Percentiles rank a stretch among this genome's conserved stretches.
Evolutionary conservation across 1,140 invertebrate genomes (phyloP).

Genomic region (Linepithema humile): DNA sequence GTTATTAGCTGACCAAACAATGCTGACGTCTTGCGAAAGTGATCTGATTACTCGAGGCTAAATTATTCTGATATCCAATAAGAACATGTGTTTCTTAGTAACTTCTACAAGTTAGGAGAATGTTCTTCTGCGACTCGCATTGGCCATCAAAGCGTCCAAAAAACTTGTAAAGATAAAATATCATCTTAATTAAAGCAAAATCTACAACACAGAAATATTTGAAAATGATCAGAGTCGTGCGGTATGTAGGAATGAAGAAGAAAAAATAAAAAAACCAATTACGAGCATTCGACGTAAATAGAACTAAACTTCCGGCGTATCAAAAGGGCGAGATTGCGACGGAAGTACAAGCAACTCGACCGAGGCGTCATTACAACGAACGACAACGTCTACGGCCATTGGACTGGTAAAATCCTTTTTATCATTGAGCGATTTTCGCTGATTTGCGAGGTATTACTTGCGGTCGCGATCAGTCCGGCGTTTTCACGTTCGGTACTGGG

Average conservation of each 20-base stretch:
- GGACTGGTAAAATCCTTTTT: constrained; percentile 63
- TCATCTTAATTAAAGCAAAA: too few relatives aligned
- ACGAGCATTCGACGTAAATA: background rate
- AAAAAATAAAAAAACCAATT: background rate
- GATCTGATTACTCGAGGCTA: too few relatives aligned
- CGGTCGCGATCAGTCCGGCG: background rate
- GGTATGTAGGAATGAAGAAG: too few relatives aligned
- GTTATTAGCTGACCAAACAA: too few relatives aligned
- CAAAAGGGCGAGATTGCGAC: background rate
- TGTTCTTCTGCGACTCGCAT: too few relatives aligned
- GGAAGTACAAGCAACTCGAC: constrained; percentile 39
- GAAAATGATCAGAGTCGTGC: too few relatives aligned
- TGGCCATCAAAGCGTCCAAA: too few relatives aligned
- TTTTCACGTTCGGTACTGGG: constrained; percentile 37
- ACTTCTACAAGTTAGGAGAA: too few relatives aligned
- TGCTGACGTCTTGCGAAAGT: background rate
- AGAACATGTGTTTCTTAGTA: too few relatives aligned
- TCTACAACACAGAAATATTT: too few relatives aligned
- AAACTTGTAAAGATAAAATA: too few relatives aligned
- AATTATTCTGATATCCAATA: too few relatives aligned
- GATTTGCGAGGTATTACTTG: constrained; percentile 64
- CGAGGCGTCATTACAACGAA: background rate
- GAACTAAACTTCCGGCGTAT: constrained; percentile 31
- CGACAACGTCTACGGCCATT: constrained; percentile 48
- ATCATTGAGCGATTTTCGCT: constrained; percentile 65